Evolutionary conservation across 2,797 vertebrate genomes (phyloP).

Genomic region (Mionectes olivaceus): DNA sequence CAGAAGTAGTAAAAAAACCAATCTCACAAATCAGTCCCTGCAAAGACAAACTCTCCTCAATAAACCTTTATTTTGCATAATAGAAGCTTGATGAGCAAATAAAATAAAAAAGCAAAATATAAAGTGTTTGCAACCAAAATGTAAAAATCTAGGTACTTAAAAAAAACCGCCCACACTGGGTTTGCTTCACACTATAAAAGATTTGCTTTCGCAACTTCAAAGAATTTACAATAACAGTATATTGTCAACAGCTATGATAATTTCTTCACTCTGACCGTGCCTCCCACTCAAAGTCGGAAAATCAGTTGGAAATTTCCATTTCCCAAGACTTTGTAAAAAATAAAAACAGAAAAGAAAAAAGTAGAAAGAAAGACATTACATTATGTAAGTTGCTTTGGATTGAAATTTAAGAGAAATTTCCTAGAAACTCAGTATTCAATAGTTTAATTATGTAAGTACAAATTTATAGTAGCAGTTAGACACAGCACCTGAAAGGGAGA

Average conservation of each 20-base stretch:
- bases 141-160: neutral
- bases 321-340: neutral
- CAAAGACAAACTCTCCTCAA: neutral
- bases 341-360: neutral
- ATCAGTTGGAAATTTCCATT: neutral
- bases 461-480: neutral
- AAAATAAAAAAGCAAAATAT: neutral
- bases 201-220: neutral
- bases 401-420: neutral
- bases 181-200: neutral
- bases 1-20: neutral
- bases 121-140: neutral
- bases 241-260: neutral
- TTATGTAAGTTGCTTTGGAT: neutral
- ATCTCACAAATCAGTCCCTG: neutral
- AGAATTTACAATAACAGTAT: neutral
- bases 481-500: neutral
- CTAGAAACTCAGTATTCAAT: neutral
- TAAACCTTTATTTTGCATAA: neutral
- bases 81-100: neutral
- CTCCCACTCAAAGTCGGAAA: neutral
- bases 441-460: neutral
- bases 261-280: neutral
- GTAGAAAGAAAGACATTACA: neutral
- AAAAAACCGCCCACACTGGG: neutral